Evolutionary conservation across 2,113 vertebrate genomes (phyloP), one percentile per base, ranked within the genome.

Genomic region (Abramis brama): DNA sequence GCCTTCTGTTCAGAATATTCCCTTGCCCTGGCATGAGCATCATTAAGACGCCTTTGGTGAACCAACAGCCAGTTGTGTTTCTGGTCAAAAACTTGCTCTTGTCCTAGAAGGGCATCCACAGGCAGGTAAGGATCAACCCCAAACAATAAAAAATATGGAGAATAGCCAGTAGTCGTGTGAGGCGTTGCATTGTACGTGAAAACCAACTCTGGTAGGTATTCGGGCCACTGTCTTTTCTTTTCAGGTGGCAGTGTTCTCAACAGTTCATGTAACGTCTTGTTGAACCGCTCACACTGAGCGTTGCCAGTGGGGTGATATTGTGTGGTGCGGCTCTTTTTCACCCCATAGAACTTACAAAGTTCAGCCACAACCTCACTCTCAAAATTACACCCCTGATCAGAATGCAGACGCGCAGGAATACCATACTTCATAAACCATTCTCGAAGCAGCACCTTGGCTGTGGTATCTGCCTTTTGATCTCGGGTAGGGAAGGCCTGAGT

Each of bases 381-480:
- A 17, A 70, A 36, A 33, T 68, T 36, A 19, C 64, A 27, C 13
- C 64, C 64, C 30, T 70, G 30, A 36, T 66, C 6, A 2, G 17
- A 21, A 39, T 21, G n/a, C n/a, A n/a, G n/a, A n/a, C n/a, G n/a
- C n/a, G n/a, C 17, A 2, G 66, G 17, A 19, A 70, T 21, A 70
- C 17, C 13, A 19, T 70, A 70, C 15, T 19, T 70, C 66, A 70
- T 70, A 9, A 70, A 70, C 13, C 33, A 70, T 21, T 36, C 66
- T 5, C 6, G 13, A 36, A 39, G 33, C 33, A 70, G 66, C 66
- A 70, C 66, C 33, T 36, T 70, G 19, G 66, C 15, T 9, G 15
- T 70, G 17, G 66, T 70, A 15, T 70, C 15, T 70, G 66, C 66
- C 9, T 70, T 70, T 36, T 70, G 66, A 36, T 70, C 66, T 70